Base-by-base conservation (phyloP, 1,140 invertebrate genomes). In the Lucilia cuprina region DNA sequence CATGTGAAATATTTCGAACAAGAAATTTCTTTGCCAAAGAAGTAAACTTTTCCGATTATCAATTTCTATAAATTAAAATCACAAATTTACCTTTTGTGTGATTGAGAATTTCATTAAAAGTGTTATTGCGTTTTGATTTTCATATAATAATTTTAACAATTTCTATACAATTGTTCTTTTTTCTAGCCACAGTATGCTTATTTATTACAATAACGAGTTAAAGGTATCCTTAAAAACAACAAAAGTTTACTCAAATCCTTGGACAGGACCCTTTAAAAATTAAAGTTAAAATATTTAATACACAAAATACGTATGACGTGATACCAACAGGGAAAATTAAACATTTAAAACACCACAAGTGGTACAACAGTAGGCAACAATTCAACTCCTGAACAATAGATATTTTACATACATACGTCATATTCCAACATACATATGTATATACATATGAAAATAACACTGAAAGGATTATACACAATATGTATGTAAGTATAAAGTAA, bases 291-390 rank as follows among this genome's bases (percentile, higher is more conserved):
- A n/a, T 12, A 14, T n/a, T 60, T 70, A 70, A 70, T 25, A 70
- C n/a, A 21, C 10, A 70, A 19, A 21, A 70, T 70, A 8, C 17
- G 55, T 17, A 70, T 70, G 65, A 70, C 65, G 21, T n/a, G 19
- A 21, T n/a, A 80, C 77, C 77, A 80, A 49, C 77, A 25, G 77
- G 34, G 77, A 80, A 80, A 80, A 80, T 80, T 80, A 80, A 80
- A 80, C 47, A 80, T 49, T 80, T 80, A 80, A 80, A 80, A 80
- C 77, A 80, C 77, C 77, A 80, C 77, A 80, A 80, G 41, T 80
- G 77, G 77, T 50, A 80, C 77, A 80, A 49, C 77, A 78, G 75
- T 35, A 47, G 75, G 75, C 65, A 70, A 21, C 65, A 70, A 21
- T 70, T 21, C 65, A 19, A 2, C 65, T 25, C 65, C 8, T 21